These are phyloP conservation scores for Beroe forskalii DNA, from an alignment of 37 sponge, comb jelly and placozoan species.

Conservation along the genomic window DNA sequence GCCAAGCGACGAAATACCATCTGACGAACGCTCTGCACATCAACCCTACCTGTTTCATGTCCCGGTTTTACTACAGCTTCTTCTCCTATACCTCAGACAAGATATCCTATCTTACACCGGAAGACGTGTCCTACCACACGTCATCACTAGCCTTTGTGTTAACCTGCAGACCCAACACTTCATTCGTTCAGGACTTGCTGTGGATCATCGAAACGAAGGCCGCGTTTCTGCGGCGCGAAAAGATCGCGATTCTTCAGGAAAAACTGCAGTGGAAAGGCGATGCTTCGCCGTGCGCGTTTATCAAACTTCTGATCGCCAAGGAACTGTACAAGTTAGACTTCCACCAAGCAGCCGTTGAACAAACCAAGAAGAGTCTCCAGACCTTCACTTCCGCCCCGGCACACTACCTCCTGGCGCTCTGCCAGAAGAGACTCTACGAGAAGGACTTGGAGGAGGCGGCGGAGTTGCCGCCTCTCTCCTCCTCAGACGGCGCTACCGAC, in stretches of 20 bases:
- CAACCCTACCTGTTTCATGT: conserved; percentile 18
- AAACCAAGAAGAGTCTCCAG: neutral
- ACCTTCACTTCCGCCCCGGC: neutral
- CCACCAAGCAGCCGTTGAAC: neutral
- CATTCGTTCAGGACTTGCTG: neutral
- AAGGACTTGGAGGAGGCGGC: conserved; percentile 17
- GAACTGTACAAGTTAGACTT: neutral
- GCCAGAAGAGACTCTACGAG: conserved; percentile 46
- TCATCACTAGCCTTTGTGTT: conserved; percentile 7
- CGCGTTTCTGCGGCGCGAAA: neutral
- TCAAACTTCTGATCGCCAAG: neutral
- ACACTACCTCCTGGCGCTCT: conserved; percentile 10
- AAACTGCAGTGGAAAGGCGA: neutral
- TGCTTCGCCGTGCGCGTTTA: neutral
- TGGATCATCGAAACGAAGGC: conserved; percentile 51
- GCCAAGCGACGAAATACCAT: conserved; percentile 44
- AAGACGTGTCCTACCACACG: conserved; percentile 3
- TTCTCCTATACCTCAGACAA: conserved; percentile 11
- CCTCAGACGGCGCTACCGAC: neutral
- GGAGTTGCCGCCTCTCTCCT: neutral
- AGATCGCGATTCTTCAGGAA: conserved; percentile 4
- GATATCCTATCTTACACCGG: conserved; percentile 10
- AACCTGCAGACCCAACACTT: neutral
- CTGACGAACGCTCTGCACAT: conserved; percentile 11
- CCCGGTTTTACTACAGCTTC: conserved; percentile 37